Percentiles rank a stretch among this genome's conserved stretches.
These are phyloP conservation scores for Diuraphis noxia DNA, from an alignment of 1,140 invertebrate genomes.

Conservation along the genomic window DNA sequence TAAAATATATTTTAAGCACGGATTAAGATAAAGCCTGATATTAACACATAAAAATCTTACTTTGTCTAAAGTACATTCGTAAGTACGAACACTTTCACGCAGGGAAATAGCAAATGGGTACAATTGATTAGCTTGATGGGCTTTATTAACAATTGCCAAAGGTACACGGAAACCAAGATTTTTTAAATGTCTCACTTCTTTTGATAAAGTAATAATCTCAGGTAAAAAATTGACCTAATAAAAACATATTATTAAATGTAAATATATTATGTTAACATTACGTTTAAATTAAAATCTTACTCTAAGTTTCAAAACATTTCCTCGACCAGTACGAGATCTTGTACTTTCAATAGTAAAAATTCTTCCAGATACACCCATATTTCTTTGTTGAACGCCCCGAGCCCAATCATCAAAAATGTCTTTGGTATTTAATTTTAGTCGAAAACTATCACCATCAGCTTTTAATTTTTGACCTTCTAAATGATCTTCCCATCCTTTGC, in stretches of 20 bases:
- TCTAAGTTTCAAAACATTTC: conserved; percentile 86
- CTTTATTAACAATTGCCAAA: conserved; percentile 97
- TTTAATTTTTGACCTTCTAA: conserved; percentile 98
- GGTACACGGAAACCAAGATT: conserved; percentile 96
- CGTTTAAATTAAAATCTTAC: conserved; percentile 63
- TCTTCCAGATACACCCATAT: conserved; percentile 87
- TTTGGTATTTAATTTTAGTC: conserved; percentile 91
- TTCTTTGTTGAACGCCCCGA: conserved; percentile 90
- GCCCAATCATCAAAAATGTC: conserved; percentile 99
- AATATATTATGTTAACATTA: background rate
- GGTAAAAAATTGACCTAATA: conserved; percentile 82
- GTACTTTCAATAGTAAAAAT: conserved; percentile 94
- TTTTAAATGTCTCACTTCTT: conserved; percentile 97
- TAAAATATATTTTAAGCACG: background rate
- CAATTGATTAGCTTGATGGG: conserved; percentile 96
- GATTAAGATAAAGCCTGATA: background rate
- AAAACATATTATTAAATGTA: conserved; percentile 31
- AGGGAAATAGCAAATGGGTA: conserved; percentile 99
- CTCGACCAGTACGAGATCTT: conserved; percentile 79
- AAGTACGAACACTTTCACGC: conserved; percentile 96
- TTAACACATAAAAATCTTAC: conserved; percentile 63
- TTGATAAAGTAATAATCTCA: conserved; percentile 97
- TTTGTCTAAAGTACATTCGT: conserved; percentile 95
- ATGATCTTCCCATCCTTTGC: conserved; percentile 98
- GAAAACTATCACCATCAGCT: conserved; percentile 96